Evolutionary conservation across 2,113 vertebrate genomes (phyloP), one percentile per base, ranked within the genome.

Genomic region (Alethe castanea): DNA sequence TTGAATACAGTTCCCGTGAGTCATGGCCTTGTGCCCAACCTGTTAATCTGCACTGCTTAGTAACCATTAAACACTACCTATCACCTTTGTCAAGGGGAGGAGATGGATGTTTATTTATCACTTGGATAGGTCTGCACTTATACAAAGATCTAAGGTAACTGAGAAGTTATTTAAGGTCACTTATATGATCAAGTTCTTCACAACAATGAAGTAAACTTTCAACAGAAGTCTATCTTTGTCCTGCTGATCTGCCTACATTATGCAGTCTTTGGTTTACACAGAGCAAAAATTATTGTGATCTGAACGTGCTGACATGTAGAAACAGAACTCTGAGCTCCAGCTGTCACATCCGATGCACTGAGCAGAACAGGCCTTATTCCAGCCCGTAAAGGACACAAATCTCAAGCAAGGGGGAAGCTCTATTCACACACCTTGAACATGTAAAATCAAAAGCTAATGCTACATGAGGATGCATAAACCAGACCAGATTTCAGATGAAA

Each of bases 261-360:
- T 67, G 77, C 22, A 71, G 83, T 91, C 54, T 76, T 54, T 1
- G 1, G 31, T 48, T 86, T 62, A 88, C 53, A 86, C 14, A 60
- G 59, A 76, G 48, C 22, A 62, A 91, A 44, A 81, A 56, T 81
- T 53, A 69, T 48, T 83, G 70, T 61, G 57, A 93, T 80, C n/a
- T 72, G 54, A 87, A 79, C 23, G 38, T 0, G 3, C 35, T 60
- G 52, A 67, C 19, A 2, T 60, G 33, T 18, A 83, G 29, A n/a
- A 92, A 84, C 23, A 56, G 72, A 96, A 91, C 77, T 90, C 83
- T 91, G 84, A 95, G 81, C 70, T 88, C 42, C 29, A 77, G 19
- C 59, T 59, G 56, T 65, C 42, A 35, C 28, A 92, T 66, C 29
- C 59, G 36, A 16, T 23, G 57, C 3, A 1, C 7, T 61, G 16